A percentile compares a stretch with the other conserved stretches of the same genome.
Conservation (phyloP, 2,113 vertebrate species). For the Centropus bengalensis region DNA sequence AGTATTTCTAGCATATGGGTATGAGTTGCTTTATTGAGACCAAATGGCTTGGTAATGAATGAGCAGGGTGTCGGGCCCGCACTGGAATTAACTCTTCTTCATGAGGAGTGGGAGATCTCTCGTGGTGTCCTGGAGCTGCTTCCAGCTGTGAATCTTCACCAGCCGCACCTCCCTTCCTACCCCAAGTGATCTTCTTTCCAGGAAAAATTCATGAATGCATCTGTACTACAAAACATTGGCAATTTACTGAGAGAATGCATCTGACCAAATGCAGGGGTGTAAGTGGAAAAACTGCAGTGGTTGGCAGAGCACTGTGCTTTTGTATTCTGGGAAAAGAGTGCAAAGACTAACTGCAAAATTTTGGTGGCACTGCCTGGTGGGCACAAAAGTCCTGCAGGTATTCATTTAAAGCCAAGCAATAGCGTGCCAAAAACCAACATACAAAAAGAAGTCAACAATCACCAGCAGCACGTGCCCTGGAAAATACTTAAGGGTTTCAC, state of each 20-base stretch:
- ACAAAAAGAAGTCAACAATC: background rate
- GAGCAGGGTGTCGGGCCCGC: slow-evolving; percentile 6
- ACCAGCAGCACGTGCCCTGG: slow-evolving; percentile 69
- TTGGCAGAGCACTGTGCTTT: background rate
- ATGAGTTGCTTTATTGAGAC: background rate
- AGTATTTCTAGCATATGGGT: background rate
- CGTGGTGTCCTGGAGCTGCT: slow-evolving; percentile 36
- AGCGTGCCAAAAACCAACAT: slow-evolving; percentile 35
- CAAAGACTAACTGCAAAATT: background rate
- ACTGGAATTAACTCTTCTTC: slow-evolving; percentile 6
- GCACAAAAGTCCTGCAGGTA: slow-evolving; percentile 23
- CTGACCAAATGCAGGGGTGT: background rate
- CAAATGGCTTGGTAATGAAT: background rate
- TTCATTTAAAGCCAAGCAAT: slow-evolving; percentile 63
- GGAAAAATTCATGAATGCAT: slow-evolving; percentile 32
- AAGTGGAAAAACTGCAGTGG: background rate
- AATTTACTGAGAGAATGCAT: background rate
- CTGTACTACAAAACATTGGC: background rate
- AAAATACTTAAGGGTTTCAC: background rate
- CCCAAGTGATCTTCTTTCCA: slow-evolving; percentile 54
- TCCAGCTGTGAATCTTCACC: slow-evolving; percentile 48
- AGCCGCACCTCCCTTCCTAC: slow-evolving; percentile 7
- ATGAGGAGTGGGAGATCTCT: slow-evolving; percentile 3
- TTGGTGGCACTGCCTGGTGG: background rate
- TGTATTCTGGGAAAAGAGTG: background rate